Base-by-base conservation (phyloP, 2,797 vertebrate species). In the Spatula clypeata region DNA sequence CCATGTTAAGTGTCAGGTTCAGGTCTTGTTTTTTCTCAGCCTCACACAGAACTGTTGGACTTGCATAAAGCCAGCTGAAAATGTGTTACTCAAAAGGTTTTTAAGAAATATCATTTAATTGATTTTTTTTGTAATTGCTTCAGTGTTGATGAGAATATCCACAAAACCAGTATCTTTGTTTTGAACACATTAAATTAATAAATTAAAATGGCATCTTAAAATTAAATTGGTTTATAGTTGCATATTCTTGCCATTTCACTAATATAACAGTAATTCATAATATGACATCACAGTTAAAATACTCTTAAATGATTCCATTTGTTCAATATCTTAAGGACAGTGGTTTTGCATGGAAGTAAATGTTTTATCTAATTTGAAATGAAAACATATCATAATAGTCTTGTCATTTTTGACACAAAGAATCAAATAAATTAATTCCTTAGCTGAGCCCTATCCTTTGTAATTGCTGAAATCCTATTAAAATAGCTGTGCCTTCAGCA, bases 131-230 rank as follows among this genome's bases (percentile, higher is more conserved):
- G 11, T 13, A 55, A 23, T 32, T 45, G 23, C 54, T 64, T 69
- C 32, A 54, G 55, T 27, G 31, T 49, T 47, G 57, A 60, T 23
- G 10, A 54, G n/a, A 55, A 57, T 26, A 61, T 65, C 40, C 36
- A 77, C 24, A 53, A 74, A 83, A 70, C 23, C 26, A 53, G 3
- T 26, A 20, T 29, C 27, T 77, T 84, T 61, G 3, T n/a, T 79
- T 73, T 34, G 21, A 79, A 92, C 84, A 79, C 54, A 45, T 24
- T 60, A 11, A 47, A 51, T 18, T 24, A 73, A 72, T 61, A 27
- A 20, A 84, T 74, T 86, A 51, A 72, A 75, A 62, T 11, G 20
- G 12, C 51, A 79, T 9, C 54, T 84, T 61, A 70, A 92, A 88
- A 62, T 70, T 2, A 64, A 36, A 49, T 71, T 55, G 34, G 27